A percentile compares a stretch with the other conserved stretches of the same genome.
These are phyloP conservation scores for Pachypsylla venusta DNA, from an alignment of 1,140 invertebrate species.

Conservation along the genomic window DNA sequence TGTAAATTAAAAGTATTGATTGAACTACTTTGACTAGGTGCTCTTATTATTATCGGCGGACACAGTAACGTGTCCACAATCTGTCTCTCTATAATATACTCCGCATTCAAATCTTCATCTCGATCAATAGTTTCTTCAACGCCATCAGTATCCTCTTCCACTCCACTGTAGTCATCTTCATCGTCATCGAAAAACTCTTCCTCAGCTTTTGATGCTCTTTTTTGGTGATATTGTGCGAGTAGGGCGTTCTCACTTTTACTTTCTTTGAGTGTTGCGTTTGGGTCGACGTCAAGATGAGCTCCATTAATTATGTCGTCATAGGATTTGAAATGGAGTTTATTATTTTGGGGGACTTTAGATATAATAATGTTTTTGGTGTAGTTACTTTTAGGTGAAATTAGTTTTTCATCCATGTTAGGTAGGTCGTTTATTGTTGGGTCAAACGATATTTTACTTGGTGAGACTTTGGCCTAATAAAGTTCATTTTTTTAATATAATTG, in stretches of 20 bases:
- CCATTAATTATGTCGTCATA: not conserved
- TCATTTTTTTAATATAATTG: no score
- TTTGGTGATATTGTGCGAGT: not conserved
- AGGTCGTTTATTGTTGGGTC: no score
- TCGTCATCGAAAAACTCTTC: constrained; percentile 1
- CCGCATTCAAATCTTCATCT: not conserved
- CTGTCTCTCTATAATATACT: not conserved
- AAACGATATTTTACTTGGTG: no score
- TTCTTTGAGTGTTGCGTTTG: not conserved
- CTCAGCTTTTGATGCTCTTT: not conserved
- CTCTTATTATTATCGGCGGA: not conserved
- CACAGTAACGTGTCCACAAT: not conserved
- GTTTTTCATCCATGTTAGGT: constrained; percentile 1
- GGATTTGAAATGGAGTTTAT: not conserved
- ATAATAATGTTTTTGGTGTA: not conserved
- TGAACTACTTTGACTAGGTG: not conserved
- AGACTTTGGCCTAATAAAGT: no score
- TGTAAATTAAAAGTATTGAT: no score
- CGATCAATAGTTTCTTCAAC: not conserved
- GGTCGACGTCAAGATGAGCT: not conserved
- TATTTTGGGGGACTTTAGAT: not conserved
- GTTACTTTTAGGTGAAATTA: not conserved
- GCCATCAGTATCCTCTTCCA: not conserved
- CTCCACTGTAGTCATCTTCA: not conserved
- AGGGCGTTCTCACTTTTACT: constrained; percentile 3